Conservation (phyloP, 2,888 invertebrate species). For the Synanthedon vespiformis region DNA sequence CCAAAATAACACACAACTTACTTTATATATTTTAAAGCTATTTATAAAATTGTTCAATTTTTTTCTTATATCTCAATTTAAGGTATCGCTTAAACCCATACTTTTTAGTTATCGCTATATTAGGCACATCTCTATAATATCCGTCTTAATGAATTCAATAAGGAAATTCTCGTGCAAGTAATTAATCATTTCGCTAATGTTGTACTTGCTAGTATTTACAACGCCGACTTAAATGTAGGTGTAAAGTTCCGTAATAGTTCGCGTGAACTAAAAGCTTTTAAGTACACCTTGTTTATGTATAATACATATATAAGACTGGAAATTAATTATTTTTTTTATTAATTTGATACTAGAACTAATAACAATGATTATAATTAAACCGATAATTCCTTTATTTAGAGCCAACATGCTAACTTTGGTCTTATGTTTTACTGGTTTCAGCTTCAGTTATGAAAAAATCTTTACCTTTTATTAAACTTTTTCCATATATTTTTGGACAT, state of each 20-base stretch:
- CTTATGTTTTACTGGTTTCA: no score
- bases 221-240: slow-evolving; percentile 6
- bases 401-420: no score
- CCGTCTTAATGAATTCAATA: slow-evolving; percentile 10
- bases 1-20: no score
- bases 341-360: background rate
- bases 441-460: no score
- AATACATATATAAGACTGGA: background rate
- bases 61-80: no score
- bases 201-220: slow-evolving; percentile 17
- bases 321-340: background rate
- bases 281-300: background rate
- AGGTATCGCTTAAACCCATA: no score
- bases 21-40: no score
- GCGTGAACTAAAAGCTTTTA: slow-evolving; percentile 1
- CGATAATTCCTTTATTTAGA: no score
- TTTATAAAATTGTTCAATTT: no score
- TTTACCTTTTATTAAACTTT: no score
- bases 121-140: background rate
- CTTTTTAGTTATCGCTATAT: background rate
- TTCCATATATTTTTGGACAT: no score
- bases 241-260: slow-evolving; percentile 4
- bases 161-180: slow-evolving; percentile 27
- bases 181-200: slow-evolving; percentile 45
- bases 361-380: background rate